A percentile compares a stretch with the other conserved stretches of the same genome.
These are phyloP conservation scores for Passerina amoena DNA, from an alignment of 2,113 vertebrate species.

Conservation along the genomic window DNA sequence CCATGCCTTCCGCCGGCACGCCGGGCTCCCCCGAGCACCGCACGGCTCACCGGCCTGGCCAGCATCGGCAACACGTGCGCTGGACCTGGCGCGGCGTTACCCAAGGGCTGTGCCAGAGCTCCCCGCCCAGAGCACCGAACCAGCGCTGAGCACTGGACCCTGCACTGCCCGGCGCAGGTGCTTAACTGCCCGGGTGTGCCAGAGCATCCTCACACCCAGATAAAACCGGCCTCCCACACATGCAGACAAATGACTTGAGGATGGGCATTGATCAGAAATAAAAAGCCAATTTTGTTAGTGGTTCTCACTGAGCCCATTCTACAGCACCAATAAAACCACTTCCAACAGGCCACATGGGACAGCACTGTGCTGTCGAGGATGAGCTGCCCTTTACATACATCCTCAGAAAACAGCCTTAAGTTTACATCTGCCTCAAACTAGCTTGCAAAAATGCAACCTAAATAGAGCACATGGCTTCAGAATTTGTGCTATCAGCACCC, in stretches of 20 bases:
- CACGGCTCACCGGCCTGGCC: not conserved
- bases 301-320: not conserved
- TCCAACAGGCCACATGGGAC: not conserved
- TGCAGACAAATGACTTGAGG: rapidly evolving
- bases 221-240: not conserved
- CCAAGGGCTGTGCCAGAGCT: not conserved
- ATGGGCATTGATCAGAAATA: rapidly evolving
- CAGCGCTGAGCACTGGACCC: too few relatives aligned
- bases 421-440: not conserved
- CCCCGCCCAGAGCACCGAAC: not conserved
- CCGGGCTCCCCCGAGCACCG: not conserved
- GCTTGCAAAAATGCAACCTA: not conserved
- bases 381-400: not conserved
- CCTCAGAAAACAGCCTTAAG: not conserved
- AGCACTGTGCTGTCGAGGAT: rapidly evolving
- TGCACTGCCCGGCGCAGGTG: not conserved
- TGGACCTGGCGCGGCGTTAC: not conserved
- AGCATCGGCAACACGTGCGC: not conserved
- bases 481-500: not conserved
- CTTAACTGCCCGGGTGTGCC: too few relatives aligned
- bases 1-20: not conserved
- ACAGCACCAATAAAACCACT: not conserved
- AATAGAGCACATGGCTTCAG: not conserved
- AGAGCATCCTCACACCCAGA: rapidly evolving
- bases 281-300: not conserved